A percentile compares a stretch with the other conserved stretches of the same genome.
Conservation (phyloP, 1,140 invertebrate genomes). For the Drosophila elegans region DNA sequence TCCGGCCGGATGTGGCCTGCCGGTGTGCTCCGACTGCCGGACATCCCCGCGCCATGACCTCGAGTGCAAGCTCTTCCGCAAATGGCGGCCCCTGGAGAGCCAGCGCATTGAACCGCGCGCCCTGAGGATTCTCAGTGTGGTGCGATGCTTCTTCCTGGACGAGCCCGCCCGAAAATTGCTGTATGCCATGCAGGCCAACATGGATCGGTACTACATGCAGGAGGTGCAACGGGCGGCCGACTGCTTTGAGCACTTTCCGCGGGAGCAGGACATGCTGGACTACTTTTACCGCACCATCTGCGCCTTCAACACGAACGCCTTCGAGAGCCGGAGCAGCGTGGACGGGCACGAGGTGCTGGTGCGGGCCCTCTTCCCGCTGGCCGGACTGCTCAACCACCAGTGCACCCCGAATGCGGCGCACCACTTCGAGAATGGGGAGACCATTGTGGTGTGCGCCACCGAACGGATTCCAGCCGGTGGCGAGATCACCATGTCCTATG, state of each 20-base stretch:
- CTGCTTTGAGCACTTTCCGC: conserved; percentile 86
- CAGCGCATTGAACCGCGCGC: conserved; percentile 85
- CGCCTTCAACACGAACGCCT: conserved; percentile 90
- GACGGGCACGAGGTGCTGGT: conserved; percentile 86
- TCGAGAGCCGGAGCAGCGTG: conserved; percentile 87
- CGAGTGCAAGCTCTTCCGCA: conserved; percentile 87
- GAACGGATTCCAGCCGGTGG: conserved; percentile 87
- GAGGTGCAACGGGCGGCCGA: conserved; percentile 88
- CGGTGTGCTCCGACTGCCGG: conserved; percentile 86
- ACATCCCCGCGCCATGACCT: conserved; percentile 85
- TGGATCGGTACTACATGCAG: conserved; percentile 85
- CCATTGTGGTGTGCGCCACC: conserved; percentile 88
- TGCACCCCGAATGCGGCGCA: conserved; percentile 91
- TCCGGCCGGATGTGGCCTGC: conserved; percentile 84
- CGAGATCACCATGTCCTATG: conserved; percentile 91
- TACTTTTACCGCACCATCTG: conserved; percentile 85
- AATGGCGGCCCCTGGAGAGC: conserved; percentile 85
- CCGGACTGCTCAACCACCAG: conserved; percentile 90
- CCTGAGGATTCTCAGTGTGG: conserved; percentile 86
- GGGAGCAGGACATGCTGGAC: conserved; percentile 88
- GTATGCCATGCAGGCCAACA: conserved; percentile 86
- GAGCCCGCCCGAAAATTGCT: conserved; percentile 86
- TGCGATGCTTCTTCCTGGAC: conserved; percentile 87
- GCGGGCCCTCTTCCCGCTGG: conserved; percentile 90
- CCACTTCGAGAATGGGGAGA: conserved; percentile 86